Conservation (phyloP, 1,140 invertebrate species). For the Chelonus insularis region DNA sequence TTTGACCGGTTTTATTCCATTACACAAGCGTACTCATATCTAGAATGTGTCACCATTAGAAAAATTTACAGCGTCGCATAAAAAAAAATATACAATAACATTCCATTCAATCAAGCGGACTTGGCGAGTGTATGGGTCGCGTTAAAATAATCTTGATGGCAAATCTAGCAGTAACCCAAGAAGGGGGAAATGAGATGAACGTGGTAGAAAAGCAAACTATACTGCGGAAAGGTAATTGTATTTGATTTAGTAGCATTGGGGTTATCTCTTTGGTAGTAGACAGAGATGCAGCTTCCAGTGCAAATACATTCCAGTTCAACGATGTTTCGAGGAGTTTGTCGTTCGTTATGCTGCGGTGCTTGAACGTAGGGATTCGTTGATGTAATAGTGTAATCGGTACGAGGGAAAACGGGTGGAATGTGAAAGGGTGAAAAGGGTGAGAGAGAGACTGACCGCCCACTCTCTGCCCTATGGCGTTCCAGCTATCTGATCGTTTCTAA, state of each 20-base stretch:
- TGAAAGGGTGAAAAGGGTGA: conserved; percentile 21
- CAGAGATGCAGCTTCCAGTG: background rate
- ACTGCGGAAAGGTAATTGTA: conserved; percentile 29
- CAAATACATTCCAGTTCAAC: conserved; percentile 29
- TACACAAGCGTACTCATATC: too few species aligned
- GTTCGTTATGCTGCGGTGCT: conserved; percentile 8
- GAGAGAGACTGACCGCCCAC: conserved; percentile 23
- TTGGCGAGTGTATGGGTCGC: background rate
- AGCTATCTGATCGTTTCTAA: conserved; percentile 46
- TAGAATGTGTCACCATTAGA: conserved; percentile 11
- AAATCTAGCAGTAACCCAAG: conserved; percentile 9
- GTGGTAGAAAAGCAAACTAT: conserved; percentile 27
- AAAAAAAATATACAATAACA: conserved; percentile 22
- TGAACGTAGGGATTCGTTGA: conserved; percentile 13
- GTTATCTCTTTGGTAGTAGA: conserved; percentile 25
- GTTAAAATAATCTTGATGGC: conserved; percentile 28
- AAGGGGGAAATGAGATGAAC: conserved; percentile 22
- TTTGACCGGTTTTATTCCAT: background rate
- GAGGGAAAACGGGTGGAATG: conserved; percentile 9
- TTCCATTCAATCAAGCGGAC: conserved; percentile 24
- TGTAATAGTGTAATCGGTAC: conserved; percentile 24
- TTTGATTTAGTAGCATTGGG: conserved; percentile 28
- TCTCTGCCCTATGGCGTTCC: conserved; percentile 32
- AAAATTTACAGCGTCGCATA: conserved; percentile 22
- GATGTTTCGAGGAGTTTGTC: conserved; percentile 24